Conservation (phyloP, 2,888 invertebrate species). For the Coenonympha arcania region DNA sequence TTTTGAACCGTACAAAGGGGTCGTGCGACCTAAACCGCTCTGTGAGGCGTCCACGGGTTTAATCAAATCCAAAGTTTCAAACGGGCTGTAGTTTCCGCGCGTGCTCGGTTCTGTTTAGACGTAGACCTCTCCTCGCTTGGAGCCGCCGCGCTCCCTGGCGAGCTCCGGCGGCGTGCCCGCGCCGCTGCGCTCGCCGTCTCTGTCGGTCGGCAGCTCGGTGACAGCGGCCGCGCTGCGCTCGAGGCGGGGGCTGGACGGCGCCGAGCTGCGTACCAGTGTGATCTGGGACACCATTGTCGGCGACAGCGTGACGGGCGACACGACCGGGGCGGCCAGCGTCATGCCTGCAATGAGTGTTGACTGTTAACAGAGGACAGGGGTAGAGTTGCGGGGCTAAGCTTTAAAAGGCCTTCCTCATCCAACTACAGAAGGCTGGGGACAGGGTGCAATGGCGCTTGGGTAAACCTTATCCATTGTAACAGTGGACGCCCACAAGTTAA, state of each 20-base stretch:
- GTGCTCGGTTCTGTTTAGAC: conserved; percentile 48
- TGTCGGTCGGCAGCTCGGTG: conserved; percentile 46
- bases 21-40: too few species aligned
- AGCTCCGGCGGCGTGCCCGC: conserved; percentile 47
- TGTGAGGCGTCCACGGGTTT: background rate
- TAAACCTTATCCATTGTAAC: too few species aligned
- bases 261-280: conserved; percentile 65
- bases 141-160: conserved; percentile 46
- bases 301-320: conserved; percentile 68
- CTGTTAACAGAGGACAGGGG: too few species aligned
- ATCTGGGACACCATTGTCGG: conserved; percentile 77
- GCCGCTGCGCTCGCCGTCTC: conserved; percentile 51
- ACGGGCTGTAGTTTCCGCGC: too few species aligned
- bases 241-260: conserved; percentile 61
- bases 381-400: too few species aligned
- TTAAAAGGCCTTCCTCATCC: too few species aligned
- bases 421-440: too few species aligned
- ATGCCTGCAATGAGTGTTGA: conserved; percentile 33
- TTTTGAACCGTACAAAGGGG: too few species aligned
- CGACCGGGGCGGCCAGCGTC: conserved; percentile 65
- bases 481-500: too few species aligned
- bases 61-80: background rate
- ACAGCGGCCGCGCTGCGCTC: conserved; percentile 40
- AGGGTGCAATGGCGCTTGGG: too few species aligned
- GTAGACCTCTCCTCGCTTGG: conserved; percentile 65